Evolutionary conservation across 1,140 invertebrate species (phyloP), one percentile per base, ranked within the genome.

Genomic region (Venustaconcha ellipsiformis): DNA sequence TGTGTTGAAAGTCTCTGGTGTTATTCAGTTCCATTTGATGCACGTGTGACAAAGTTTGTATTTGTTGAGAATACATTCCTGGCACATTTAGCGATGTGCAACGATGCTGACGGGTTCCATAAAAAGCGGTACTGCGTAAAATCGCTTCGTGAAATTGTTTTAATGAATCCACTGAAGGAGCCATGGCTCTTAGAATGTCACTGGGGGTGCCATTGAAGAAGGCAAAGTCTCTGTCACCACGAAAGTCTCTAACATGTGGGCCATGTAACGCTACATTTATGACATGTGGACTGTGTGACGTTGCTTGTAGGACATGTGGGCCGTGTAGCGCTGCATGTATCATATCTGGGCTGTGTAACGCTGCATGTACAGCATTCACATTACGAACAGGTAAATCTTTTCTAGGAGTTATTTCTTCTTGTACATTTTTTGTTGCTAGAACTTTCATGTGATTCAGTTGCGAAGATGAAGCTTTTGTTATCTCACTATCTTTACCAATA

Each of bases 141-240:
- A 77, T 72, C 55, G 55, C 26, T 68, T 77, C 75, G 58, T 77
- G 75, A 55, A 77, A 66, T 6, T 77, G 75, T 77, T 66, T 72
- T 68, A 77, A 67, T 57, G 75, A 60, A n/a, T 77, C 75, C 23
- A 58, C 65, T 48, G 6, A 6, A 3, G 75, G 72, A 4, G 75
- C 57, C 37, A 66, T 65, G 5, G 64, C 57, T n/a, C 70, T 30
- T n/a, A 77, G 57, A 12, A 48, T 14, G 67, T 68, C 60, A 72
- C 75, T 66, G 70, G 64, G 14, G 72, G 37, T 56, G 67, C 72
- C 56, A 66, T 70, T 72, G 65, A 72, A 72, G 75, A 77, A 67
- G 72, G 69, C 70, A 23, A 67, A 26, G 70, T 56, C 70, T 37
- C 65, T 60, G 26, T 69, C n/a, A 6, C 30, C 15, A 0, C 15